Evolutionary conservation across 2,113 vertebrate genomes (phyloP).

Genomic region (Caranx ignobilis): DNA sequence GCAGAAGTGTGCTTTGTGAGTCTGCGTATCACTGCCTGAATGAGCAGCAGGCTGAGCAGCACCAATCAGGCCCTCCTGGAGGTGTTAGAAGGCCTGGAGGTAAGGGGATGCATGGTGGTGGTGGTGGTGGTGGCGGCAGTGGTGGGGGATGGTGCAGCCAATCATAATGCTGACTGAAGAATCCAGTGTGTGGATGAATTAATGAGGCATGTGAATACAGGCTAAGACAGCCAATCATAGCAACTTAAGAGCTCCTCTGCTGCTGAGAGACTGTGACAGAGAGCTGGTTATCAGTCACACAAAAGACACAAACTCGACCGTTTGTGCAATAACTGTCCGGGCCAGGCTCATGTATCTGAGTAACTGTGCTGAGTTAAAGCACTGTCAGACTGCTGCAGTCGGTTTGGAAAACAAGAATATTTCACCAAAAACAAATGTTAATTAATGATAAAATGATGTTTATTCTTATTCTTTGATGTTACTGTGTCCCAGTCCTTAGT

Average conservation of each 20-base stretch:
- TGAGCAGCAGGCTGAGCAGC: conserved; percentile 1
- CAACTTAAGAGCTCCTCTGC: conserved; percentile 58
- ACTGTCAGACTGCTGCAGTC: background rate
- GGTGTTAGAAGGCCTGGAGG: background rate
- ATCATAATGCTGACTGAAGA: conserved; percentile 67
- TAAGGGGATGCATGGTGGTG: conserved; percentile 1
- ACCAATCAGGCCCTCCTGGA: conserved; percentile 39
- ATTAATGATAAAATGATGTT: background rate
- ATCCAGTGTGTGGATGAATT: conserved; percentile 63
- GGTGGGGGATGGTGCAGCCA: conserved; percentile 31
- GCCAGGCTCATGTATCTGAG: conserved; percentile 25
- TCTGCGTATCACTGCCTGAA: background rate
- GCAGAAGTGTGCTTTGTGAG: background rate
- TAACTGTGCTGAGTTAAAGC: conserved; percentile 36
- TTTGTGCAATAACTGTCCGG: conserved; percentile 28
- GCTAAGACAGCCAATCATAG: conserved; percentile 71
- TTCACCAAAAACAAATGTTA: background rate
- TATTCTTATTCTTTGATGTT: background rate
- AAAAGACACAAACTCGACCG: conserved; percentile 12
- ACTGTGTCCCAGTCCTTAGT: background rate
- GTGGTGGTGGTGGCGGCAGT: background rate
- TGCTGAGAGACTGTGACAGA: conserved; percentile 70
- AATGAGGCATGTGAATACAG: conserved; percentile 70
- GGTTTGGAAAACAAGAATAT: background rate
- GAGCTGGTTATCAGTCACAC: conserved; percentile 73